Evolutionary conservation across 2,797 vertebrate genomes (phyloP).

Genomic region (Myotis findleyi): DNA sequence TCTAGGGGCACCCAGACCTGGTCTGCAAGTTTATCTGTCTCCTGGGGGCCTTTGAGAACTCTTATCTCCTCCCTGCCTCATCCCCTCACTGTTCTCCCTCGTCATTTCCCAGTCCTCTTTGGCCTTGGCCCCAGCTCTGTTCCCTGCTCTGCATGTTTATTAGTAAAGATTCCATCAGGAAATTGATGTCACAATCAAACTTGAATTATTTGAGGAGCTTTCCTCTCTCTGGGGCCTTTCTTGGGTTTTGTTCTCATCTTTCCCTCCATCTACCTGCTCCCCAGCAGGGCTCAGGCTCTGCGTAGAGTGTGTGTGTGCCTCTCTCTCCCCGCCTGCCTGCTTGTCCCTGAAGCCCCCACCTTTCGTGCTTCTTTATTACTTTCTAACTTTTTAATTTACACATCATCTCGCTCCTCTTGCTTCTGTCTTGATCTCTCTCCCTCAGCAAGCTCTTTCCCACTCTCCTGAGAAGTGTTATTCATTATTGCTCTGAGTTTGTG

Average conservation of each 20-base stretch:
- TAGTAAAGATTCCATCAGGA: neutral
- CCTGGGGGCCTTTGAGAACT: neutral
- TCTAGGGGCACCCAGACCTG: too few species aligned
- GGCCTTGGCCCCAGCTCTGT: neutral
- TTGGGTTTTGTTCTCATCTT: neutral
- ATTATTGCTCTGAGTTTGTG: neutral
- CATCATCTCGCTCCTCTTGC: neutral
- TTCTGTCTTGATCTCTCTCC: neutral
- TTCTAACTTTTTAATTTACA: constrained; percentile 24
- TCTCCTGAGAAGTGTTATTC: neutral
- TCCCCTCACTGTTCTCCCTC: neutral
- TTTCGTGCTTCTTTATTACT: neutral
- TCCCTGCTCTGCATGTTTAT: neutral
- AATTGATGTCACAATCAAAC: neutral
- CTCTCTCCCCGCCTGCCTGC: rapidly evolving
- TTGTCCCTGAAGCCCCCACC: neutral
- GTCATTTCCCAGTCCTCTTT: neutral
- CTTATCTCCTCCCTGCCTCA: neutral
- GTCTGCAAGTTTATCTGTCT: neutral
- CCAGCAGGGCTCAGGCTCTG: neutral
- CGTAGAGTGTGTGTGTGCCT: rapidly evolving
- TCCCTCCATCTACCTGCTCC: neutral
- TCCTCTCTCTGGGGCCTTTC: neutral
- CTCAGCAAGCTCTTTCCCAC: neutral
- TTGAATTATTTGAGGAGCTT: neutral